Conservation (phyloP, 2,113 vertebrate genomes). For the Haemorhous mexicanus region DNA sequence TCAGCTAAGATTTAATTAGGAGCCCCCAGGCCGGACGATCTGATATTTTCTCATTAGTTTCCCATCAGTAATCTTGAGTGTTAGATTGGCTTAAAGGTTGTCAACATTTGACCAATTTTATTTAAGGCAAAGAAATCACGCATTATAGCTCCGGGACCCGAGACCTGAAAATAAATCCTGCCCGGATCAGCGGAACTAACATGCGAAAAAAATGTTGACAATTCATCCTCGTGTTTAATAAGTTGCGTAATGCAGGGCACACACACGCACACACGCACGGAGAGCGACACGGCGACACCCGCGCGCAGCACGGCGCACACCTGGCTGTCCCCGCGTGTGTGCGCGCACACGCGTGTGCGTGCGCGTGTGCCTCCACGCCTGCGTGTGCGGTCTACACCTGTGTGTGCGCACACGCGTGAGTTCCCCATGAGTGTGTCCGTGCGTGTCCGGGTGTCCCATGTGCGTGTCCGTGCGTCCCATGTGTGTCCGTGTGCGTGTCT, state of each 20-base stretch:
- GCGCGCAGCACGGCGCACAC: background rate
- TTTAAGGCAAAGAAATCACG: slow-evolving; percentile 77
- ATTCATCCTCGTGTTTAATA: slow-evolving; percentile 74
- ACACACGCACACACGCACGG: background rate
- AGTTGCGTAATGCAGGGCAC: slow-evolving; percentile 64
- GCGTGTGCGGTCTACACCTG: accelerated
- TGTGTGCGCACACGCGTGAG: background rate
- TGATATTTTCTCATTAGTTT: slow-evolving; percentile 91
- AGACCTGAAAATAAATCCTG: slow-evolving; percentile 82
- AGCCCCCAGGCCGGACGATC: slow-evolving; percentile 84
- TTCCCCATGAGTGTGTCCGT: too few relatives aligned
- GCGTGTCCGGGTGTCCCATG: background rate
- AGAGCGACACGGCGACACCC: background rate
- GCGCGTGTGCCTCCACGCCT: background rate
- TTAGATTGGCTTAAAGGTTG: slow-evolving; percentile 85
- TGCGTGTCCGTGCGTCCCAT: background rate
- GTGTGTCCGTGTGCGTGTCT: background rate
- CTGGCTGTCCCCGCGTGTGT: background rate
- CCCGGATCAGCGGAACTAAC: slow-evolving; percentile 80
- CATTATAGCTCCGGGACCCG: slow-evolving; percentile 75
- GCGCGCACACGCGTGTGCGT: background rate
- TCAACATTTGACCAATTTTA: slow-evolving; percentile 88
- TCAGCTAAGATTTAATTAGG: slow-evolving; percentile 95
- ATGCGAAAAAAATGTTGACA: slow-evolving; percentile 80
- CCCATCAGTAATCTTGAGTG: slow-evolving; percentile 82